phyloP scores from a whole-genome alignment of 1,140 invertebrate species.

The Limonius californicus region DNA sequence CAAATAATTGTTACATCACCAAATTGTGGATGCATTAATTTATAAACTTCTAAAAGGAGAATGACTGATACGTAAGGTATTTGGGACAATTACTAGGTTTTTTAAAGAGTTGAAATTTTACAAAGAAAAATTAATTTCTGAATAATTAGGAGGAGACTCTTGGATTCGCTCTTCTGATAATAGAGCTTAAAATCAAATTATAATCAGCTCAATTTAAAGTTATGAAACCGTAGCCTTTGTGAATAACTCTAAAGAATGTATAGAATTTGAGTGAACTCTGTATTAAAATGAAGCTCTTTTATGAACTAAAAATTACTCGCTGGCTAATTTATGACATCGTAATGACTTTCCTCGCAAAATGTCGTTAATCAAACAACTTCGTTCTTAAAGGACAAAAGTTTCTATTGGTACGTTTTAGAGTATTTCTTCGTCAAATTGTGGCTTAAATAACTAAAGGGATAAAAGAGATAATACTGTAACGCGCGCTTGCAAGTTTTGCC shows the following conservation, averaged over 20 bases:
- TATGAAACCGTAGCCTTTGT: neutral
- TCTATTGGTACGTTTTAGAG: conserved; percentile 7
- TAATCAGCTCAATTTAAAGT: conserved; percentile 4
- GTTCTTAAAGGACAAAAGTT: conserved; percentile 5
- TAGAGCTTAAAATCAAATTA: neutral
- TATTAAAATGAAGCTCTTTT: conserved; percentile 11
- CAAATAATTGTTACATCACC: too few relatives aligned
- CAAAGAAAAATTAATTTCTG: too few relatives aligned
- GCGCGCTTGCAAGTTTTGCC: conserved; percentile 5
- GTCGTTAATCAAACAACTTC: conserved; percentile 13
- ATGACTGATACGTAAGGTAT: too few relatives aligned
- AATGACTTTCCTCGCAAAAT: conserved; percentile 11
- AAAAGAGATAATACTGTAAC: conserved; percentile 6
- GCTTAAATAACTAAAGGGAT: conserved; percentile 7
- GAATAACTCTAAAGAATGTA: neutral
- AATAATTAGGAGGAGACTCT: neutral
- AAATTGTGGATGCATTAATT: too few relatives aligned
- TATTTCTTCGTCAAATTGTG: conserved; percentile 13
- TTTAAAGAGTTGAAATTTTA: too few relatives aligned
- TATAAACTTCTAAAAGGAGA: too few relatives aligned
- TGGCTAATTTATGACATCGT: conserved; percentile 12
- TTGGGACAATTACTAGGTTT: too few relatives aligned
- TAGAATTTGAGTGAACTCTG: conserved; percentile 10
- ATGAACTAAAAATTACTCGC: neutral
- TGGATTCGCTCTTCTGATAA: neutral